phyloP scores from a whole-genome alignment of 1,140 invertebrate species.

The Diachasma alloeum region DNA sequence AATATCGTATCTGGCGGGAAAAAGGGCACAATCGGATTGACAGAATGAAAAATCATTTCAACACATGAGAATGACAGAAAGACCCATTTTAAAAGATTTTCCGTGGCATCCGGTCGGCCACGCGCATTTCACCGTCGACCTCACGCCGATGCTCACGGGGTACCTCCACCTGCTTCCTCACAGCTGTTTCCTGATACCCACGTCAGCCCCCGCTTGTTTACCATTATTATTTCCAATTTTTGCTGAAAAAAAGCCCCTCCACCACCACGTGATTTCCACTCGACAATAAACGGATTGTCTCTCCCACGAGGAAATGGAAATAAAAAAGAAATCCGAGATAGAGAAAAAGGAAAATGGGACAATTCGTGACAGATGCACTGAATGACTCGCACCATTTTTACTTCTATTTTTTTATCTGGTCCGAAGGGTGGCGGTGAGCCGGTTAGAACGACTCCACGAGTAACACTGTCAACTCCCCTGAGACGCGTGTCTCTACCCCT shows the following conservation, averaged over 20 bases:
- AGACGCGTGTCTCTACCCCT: neutral
- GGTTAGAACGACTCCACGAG: neutral
- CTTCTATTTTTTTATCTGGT: neutral
- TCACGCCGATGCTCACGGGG: slow-evolving; percentile 47
- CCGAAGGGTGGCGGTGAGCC: neutral
- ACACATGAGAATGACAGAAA: neutral
- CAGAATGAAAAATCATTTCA: neutral
- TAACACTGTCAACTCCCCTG: neutral
- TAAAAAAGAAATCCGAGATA: neutral
- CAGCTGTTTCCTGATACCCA: slow-evolving; percentile 49
- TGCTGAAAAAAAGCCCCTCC: neutral
- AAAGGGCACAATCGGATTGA: no score
- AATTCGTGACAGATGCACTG: neutral
- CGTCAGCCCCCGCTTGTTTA: slow-evolving; percentile 27
- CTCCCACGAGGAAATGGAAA: neutral
- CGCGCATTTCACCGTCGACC: slow-evolving; percentile 56
- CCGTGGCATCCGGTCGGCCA: slow-evolving; percentile 46
- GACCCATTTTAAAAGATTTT: neutral
- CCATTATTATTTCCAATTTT: slow-evolving; percentile 3
- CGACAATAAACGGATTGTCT: neutral
- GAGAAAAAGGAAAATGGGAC: slow-evolving; percentile 36
- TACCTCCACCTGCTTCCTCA: slow-evolving; percentile 49
- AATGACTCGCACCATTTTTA: neutral
- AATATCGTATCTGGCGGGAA: no score
- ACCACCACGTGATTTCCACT: neutral